Percentiles rank a stretch among this genome's conserved stretches.
phyloP scores from a whole-genome alignment of 2,113 vertebrate species.

The Siniperca chuatsi region DNA sequence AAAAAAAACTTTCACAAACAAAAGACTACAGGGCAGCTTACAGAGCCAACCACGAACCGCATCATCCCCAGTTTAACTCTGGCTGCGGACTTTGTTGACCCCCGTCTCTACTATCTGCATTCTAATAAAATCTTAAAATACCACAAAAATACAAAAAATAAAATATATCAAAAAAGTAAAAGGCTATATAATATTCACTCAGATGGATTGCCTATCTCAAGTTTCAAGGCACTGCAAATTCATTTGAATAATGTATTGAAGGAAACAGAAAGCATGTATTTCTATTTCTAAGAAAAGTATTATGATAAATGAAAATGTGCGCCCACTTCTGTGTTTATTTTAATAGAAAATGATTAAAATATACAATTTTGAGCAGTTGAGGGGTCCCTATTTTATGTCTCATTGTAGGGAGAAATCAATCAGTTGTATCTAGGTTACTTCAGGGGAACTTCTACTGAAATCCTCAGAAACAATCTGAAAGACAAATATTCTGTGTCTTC shows the following conservation, averaged over 20 bases:
- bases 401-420: not conserved
- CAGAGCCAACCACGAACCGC: too few relatives aligned
- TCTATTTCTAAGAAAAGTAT: not conserved
- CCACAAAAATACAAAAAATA: not conserved
- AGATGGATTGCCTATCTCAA: not conserved
- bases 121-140: not conserved
- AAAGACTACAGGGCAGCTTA: not conserved
- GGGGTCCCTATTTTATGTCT: not conserved
- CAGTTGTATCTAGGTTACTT: not conserved
- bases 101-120: not conserved
- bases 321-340: not conserved
- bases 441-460: conserved; percentile 4
- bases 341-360: not conserved
- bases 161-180: not conserved
- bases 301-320: not conserved
- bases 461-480: not conserved
- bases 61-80: not conserved
- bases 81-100: not conserved
- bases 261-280: too few relatives aligned
- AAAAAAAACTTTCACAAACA: too few relatives aligned
- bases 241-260: not conserved
- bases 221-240: not conserved
- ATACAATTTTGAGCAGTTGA: not conserved
- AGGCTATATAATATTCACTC: not conserved
- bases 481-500: not conserved